Percentiles rank a stretch among this genome's conserved stretches.
These are phyloP conservation scores for Calyptomena viridis DNA, from an alignment of 2,113 vertebrate genomes.

Conservation along the genomic window DNA sequence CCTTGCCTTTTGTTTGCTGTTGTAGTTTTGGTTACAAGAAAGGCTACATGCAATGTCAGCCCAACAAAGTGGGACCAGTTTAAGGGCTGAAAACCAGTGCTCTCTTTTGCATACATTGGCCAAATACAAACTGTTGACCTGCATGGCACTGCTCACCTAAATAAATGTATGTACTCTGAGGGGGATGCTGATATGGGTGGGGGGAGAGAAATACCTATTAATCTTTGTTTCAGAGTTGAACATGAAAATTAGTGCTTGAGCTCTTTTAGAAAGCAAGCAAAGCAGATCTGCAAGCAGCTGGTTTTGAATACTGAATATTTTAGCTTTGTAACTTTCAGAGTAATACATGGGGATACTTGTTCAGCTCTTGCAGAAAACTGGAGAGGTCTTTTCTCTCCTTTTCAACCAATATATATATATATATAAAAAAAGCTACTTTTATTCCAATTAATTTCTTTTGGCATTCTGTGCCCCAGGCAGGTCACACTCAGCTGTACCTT, in stretches of 20 bases:
- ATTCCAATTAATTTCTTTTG: background rate
- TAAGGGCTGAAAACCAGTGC: background rate
- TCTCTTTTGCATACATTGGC: background rate
- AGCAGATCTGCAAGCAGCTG: background rate
- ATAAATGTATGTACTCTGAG: background rate
- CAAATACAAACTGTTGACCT: background rate
- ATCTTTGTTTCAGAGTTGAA: background rate
- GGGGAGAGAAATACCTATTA: background rate
- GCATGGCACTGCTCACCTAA: background rate
- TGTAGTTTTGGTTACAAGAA: slow-evolving; percentile 23
- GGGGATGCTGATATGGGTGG: background rate
- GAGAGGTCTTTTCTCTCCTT: background rate
- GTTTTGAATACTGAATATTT: background rate
- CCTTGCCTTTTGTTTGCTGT: background rate
- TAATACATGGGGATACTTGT: background rate
- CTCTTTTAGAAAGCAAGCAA: background rate
- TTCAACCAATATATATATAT: background rate
- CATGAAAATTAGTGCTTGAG: background rate
- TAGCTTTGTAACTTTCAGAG: background rate
- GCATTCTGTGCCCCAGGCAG: background rate
- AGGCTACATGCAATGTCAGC: background rate
- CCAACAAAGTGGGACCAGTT: background rate
- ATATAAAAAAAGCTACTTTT: background rate
- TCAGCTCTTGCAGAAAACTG: background rate
- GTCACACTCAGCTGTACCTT: background rate